Evolutionary conservation across 2,797 vertebrate species (phyloP).

Genomic region (Leucoraja ocellata): DNA sequence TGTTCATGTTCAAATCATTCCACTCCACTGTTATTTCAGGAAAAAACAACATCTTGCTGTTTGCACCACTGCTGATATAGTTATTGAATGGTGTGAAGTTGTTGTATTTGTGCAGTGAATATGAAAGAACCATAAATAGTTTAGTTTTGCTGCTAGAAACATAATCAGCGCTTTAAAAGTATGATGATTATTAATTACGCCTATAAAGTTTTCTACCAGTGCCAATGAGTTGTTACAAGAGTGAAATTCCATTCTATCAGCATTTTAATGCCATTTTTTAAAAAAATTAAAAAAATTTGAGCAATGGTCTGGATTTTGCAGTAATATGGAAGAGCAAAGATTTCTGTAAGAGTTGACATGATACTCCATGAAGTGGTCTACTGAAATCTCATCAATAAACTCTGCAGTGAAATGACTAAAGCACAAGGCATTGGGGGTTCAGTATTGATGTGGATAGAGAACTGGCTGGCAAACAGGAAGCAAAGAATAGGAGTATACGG

Average conservation of each 20-base stretch:
- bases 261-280: background rate
- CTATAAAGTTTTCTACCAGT: background rate
- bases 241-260: background rate
- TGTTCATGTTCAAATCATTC: background rate
- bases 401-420: too few species aligned
- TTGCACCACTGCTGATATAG: background rate
- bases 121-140: background rate
- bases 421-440: too few species aligned
- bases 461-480: too few species aligned
- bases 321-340: background rate
- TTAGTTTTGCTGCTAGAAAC: background rate
- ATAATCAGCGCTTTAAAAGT: background rate
- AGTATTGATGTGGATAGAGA: too few species aligned
- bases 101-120: background rate
- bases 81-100: background rate
- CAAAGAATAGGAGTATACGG: too few species aligned
- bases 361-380: too few species aligned
- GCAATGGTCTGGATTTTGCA: background rate
- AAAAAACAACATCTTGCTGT: background rate
- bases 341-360: too few species aligned
- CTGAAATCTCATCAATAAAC: too few species aligned
- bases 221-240: background rate
- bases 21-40: background rate
- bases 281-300: background rate
- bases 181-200: background rate